phyloP scores from a whole-genome alignment of 30 jellyfish, hydroid and myxozoan genomes.

The Hydractinia echinata region DNA sequence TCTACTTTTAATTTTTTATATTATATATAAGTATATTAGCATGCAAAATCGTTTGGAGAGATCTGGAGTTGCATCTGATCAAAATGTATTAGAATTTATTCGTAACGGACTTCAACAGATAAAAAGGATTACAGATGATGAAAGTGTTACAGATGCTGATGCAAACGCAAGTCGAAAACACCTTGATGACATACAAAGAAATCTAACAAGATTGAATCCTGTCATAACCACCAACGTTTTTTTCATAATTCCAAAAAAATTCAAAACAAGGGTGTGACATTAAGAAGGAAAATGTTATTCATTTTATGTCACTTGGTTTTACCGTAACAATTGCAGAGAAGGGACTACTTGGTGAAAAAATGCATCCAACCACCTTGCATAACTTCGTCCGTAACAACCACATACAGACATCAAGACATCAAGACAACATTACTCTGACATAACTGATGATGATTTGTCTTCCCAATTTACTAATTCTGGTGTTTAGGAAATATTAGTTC shows the following conservation, averaged over 20 bases:
- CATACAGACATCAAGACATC: background rate
- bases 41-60: too few species aligned
- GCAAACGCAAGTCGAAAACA: background rate
- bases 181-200: background rate
- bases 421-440: background rate
- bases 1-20: too few species aligned
- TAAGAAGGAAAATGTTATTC: too few species aligned
- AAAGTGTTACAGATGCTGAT: too few species aligned
- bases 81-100: too few species aligned
- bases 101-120: too few species aligned
- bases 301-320: background rate
- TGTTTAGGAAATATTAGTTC: background rate
- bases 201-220: background rate
- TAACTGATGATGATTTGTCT: background rate
- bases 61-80: too few species aligned
- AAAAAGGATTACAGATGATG: too few species aligned
- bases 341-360: background rate
- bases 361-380: conserved; percentile 1
- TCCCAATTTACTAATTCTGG: background rate
- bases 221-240: too few species aligned
- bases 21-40: too few species aligned
- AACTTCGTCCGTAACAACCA: background rate
- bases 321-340: background rate
- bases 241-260: too few species aligned
- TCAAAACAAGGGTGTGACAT: too few species aligned